Conservation (phyloP, 2,888 invertebrate genomes). For the Pantelozetes paolii region DNA sequence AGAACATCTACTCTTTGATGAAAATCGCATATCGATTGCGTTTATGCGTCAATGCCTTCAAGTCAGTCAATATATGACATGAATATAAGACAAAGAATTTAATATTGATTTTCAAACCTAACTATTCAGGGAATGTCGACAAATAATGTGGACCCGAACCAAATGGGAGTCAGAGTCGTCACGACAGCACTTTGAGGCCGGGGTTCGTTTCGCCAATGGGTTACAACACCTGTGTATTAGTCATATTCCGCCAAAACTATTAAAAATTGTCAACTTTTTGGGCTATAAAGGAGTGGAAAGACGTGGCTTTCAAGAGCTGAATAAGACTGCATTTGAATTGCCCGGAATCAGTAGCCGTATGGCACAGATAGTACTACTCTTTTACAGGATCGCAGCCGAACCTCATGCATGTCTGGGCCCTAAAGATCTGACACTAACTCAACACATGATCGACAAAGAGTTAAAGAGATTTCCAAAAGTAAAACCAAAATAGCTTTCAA, state of each 20-base stretch:
- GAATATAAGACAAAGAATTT: background rate
- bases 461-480: slow-evolving; percentile 39
- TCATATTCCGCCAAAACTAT: slow-evolving; percentile 37
- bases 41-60: slow-evolving; percentile 25
- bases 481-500: background rate
- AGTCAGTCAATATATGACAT: slow-evolving; percentile 18
- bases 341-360: slow-evolving; percentile 1
- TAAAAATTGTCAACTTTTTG: slow-evolving; percentile 34
- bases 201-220: slow-evolving; percentile 33
- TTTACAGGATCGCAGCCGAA: slow-evolving; percentile 30
- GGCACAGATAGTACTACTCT: slow-evolving; percentile 22
- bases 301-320: slow-evolving; percentile 28
- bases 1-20: slow-evolving; percentile 30
- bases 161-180: slow-evolving; percentile 28
- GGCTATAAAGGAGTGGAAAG: slow-evolving; percentile 34
- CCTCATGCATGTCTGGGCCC: slow-evolving; percentile 25
- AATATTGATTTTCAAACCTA: background rate
- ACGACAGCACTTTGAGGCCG: slow-evolving; percentile 35
- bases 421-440: slow-evolving; percentile 7
- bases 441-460: slow-evolving; percentile 31
- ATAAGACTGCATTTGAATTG: slow-evolving; percentile 34
- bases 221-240: slow-evolving; percentile 34
- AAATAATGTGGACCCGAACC: slow-evolving; percentile 17
- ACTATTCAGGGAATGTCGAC: slow-evolving; percentile 24
- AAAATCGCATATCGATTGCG: slow-evolving; percentile 41